Base-by-base conservation (phyloP, 2,888 invertebrate genomes). In the Eremobia ochroleuca region DNA sequence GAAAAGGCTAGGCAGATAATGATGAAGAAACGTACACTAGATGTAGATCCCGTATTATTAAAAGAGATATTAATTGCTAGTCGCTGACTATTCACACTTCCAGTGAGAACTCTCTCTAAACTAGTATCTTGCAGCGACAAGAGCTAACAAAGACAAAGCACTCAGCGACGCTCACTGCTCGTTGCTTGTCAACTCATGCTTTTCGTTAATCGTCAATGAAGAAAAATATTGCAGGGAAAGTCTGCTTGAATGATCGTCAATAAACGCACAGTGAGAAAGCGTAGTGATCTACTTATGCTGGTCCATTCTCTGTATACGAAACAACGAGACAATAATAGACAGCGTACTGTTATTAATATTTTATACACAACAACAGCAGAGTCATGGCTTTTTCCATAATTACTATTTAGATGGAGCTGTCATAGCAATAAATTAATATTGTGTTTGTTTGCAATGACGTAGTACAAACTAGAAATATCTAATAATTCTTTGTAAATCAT, bases 341-440 rank as follows among this genome's bases (percentile, higher is more conserved):
- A n/a, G n/a, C n/a, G n/a, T n/a, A n/a, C n/a, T n/a, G n/a, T n/a
- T 61, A 62, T n/a, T 18, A 5, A 34, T 15, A 13, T 37, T 49
- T 37, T 4, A 31, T 49, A 49, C 31, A 2, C 0, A 34, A n/a
- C 43, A 70, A 18, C 13, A 43, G 11, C 0, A 25, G 13, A 21
- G 49, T 40, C 31, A n/a, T 34, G 55, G 76, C 46, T 49, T 76
- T 64, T 78, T 82, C 78, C 76, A 64, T 82, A 76, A 82, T 78
- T 58, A 64, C n/a, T 76, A 55, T 64, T 64, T 25, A 58, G n/a
- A 13, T 31, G 43, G 2, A 55, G 34, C 21, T 37, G 18, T n/a
- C 49, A 34, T 25, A 9, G 25, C 5, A n/a, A 31, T 37, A 52
- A 28, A 73, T n/a, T 73, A 55, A 61, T 34, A 28, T 21, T 46